Evolutionary conservation across 2,888 invertebrate genomes (phyloP), one percentile per base, ranked within the genome.

Genomic region (Sphecodes monilicornis): DNA sequence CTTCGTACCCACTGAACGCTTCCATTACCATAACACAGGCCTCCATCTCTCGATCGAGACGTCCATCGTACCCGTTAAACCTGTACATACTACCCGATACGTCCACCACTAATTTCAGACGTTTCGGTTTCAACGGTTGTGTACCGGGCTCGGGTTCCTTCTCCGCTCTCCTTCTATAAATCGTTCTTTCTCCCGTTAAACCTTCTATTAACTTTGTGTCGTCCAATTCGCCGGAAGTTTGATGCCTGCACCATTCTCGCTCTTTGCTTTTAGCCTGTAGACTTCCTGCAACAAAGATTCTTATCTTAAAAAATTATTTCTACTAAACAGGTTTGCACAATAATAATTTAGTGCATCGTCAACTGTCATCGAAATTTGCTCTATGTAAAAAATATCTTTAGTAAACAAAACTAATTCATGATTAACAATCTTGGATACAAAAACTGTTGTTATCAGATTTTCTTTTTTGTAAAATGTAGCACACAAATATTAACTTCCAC

Each of bases 1-100:
- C 96, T 92, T 98, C 98, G 94, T 97, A 98, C 0, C 98, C 98
- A 89, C 97, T 97, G 89, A 99, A 97, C 0, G 99, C 97, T 94
- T 99, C 99, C 96, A 98, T 98, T 0, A 98, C 96, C 93, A 99
- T 96, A 0, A 99, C 97, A 22, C 97, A 97, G 0, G 98, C 98
- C 94, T 99, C 98, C 95, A 99, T 96, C 90, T 98, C 97, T 84
- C 99, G 96, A 93, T 99, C 98, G 80, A 99, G 96, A 76, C 99
- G 97, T 0, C 98, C 97, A 95, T 99, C 99, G 95, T 98, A 98
- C 0, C 99, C 97, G 94, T 99, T 99, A 94, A 99, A 99, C 92
- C 98, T 97, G 93, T 99, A 99, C 99, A 99, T 99, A 88, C 98
- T 98, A 4, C 99, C 99, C 3, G 98, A 99, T 0, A 99, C 98